A percentile compares a stretch with the other conserved stretches of the same genome.
Conservation (phyloP, 2,888 invertebrate species). For the Caenorhabditis imperialis region DNA sequence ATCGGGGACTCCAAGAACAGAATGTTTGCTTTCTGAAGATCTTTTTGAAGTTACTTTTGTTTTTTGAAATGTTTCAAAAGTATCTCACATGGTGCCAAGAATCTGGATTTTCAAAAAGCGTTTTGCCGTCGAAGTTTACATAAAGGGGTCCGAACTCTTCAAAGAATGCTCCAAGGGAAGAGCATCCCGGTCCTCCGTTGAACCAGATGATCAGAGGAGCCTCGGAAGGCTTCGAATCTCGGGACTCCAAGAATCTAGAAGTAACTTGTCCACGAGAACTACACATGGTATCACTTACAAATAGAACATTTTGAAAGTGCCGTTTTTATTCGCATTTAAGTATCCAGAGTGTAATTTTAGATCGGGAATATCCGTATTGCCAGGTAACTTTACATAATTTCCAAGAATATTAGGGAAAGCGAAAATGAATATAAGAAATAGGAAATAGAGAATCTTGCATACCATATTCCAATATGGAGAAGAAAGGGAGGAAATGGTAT, state of each 20-base stretch:
- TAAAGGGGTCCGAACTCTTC: conserved; percentile 62
- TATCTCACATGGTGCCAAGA: conserved; percentile 75
- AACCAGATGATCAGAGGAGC: conserved; percentile 80
- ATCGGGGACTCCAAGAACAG: conserved; percentile 80
- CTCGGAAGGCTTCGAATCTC: conserved; percentile 71
- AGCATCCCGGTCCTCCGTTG: conserved; percentile 79
- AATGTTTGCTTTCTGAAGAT: conserved; percentile 80
- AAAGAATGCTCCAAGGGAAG: conserved; percentile 63
- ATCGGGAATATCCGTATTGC: conserved; percentile 54
- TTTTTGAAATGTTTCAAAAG: not conserved
- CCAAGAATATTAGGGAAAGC: too few relatives aligned
- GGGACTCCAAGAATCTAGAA: conserved; percentile 79
- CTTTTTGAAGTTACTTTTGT: too few relatives aligned
- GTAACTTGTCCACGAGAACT: not conserved
- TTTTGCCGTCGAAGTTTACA: conserved; percentile 54
- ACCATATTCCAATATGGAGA: too few relatives aligned
- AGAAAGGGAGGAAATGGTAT: too few relatives aligned
- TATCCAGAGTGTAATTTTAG: conserved; percentile 80
- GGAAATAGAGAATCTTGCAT: too few relatives aligned
- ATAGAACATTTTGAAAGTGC: conserved; percentile 78
- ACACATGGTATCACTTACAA: too few relatives aligned
- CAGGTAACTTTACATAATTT: conserved; percentile 24
- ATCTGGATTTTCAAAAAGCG: conserved; percentile 73
- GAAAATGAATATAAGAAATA: too few relatives aligned
- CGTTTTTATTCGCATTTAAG: conserved; percentile 78